Percentiles rank a stretch among this genome's conserved stretches.
These are phyloP conservation scores for Scaptodrosophila lebanonensis DNA, from an alignment of 1,140 invertebrate species.

Conservation along the genomic window DNA sequence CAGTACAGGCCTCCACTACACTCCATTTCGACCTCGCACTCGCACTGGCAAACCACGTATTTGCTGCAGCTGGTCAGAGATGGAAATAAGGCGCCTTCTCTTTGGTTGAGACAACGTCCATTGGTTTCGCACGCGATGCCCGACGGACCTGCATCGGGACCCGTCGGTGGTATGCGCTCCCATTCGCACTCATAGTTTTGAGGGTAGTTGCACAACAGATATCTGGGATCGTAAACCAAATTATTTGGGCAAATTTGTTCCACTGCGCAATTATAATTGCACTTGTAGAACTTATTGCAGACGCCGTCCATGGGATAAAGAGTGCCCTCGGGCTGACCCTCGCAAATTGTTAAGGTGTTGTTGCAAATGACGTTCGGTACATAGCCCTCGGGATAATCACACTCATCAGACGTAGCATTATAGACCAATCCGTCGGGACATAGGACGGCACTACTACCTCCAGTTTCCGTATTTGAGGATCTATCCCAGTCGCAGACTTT, in stretches of 20 bases:
- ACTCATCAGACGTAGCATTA: constrained; percentile 44
- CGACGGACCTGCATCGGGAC: constrained; percentile 48
- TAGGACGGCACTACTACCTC: background rate
- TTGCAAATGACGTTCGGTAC: constrained; percentile 41
- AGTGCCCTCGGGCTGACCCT: constrained; percentile 33
- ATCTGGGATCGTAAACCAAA: constrained; percentile 21
- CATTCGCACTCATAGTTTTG: constrained; percentile 35
- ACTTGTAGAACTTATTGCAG: constrained; percentile 60
- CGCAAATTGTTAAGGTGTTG: constrained; percentile 29
- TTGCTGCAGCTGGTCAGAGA: constrained; percentile 35
- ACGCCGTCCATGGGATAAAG: constrained; percentile 42
- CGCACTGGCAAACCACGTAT: constrained; percentile 49
- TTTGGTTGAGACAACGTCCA: constrained; percentile 32
- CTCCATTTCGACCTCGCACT: constrained; percentile 48
- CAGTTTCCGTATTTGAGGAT: too few relatives aligned
- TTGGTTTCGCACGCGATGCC: constrained; percentile 48
- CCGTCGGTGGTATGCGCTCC: constrained; percentile 44
- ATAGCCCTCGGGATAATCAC: constrained; percentile 43
- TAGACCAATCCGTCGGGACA: constrained; percentile 41
- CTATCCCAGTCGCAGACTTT: constrained; percentile 38
- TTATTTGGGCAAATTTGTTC: constrained; percentile 57
- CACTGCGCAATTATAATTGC: constrained; percentile 52
- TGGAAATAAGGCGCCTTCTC: constrained; percentile 25
- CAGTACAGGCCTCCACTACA: constrained; percentile 33
- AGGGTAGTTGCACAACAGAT: constrained; percentile 28